Base-by-base conservation (phyloP, 2,113 vertebrate genomes). In the Python bivittatus region DNA sequence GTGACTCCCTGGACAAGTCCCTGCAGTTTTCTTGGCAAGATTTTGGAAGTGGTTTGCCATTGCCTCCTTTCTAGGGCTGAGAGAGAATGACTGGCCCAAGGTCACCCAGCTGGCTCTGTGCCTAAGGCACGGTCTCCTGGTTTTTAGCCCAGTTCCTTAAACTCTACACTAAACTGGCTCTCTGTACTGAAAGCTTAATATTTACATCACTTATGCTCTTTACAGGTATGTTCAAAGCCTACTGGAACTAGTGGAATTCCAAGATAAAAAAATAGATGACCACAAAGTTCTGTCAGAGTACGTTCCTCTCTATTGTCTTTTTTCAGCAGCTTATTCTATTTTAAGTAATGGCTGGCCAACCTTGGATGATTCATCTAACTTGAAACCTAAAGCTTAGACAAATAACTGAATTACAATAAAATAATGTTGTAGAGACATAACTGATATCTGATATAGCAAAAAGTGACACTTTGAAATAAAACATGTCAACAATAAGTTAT, bases 221-320 rank as follows among this genome's bases (percentile, higher is more conserved):
- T 84, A 91, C 58, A 98, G 98, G 98, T 98, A 98, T 64, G 96
- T 98, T 64, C 98, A 99, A 96, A 99, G 99, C 95, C 96, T 99
- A 92, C 97, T 98, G 97, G 99, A 99, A 83, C 95, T 99, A 79
- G 96, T 99, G 87, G 99, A 99, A 56, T 99, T 99, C 95, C 97
- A 98, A 94, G 98, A 99, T 91, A 98, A 98, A 96, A 98, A 97
- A 89, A 98, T 98, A 88, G 97, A 99, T 48, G 98, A 99, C 95
- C 98, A 98, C 90, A 98, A 98, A 90, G 97, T 98, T 90, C 96
- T 99, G 91, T 98, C 97, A 90, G 98, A 97, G 99, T 99, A 98
- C 98, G 99, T 88, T 92, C 68, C 88, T 88, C 0, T 15, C 48
- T 90, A 84, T 6, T 0, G 0, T 22, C 84, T 94, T 23, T 88